phyloP scores from a whole-genome alignment of 2,113 vertebrate species.

The Daboia siamensis region DNA sequence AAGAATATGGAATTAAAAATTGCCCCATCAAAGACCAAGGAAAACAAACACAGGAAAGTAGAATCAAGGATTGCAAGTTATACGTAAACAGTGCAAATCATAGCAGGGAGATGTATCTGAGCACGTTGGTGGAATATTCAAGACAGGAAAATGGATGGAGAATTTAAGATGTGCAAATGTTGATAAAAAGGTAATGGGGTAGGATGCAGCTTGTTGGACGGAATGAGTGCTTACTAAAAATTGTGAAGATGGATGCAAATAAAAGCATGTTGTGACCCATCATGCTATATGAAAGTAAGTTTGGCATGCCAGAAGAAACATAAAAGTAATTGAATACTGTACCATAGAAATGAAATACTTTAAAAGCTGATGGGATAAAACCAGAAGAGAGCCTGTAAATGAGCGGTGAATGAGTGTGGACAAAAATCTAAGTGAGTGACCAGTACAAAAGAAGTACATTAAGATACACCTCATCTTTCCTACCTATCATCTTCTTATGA shows the following conservation, averaged over 20 bases:
- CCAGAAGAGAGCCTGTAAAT: background rate
- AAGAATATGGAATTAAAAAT: background rate
- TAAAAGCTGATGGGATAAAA: background rate
- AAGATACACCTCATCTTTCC: too few species aligned
- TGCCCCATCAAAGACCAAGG: background rate
- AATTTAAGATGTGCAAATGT: background rate
- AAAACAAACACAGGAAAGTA: background rate
- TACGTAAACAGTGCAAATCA: background rate
- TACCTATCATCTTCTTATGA: too few species aligned
- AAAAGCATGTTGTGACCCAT: background rate
- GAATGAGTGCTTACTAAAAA: background rate
- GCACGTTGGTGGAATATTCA: background rate
- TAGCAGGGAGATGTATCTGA: background rate
- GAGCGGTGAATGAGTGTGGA: background rate
- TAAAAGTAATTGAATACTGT: background rate
- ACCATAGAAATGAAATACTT: background rate
- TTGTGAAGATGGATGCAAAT: background rate
- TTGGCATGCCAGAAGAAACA: background rate
- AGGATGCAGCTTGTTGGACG: background rate
- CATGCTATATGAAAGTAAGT: background rate
- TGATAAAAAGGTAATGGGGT: background rate
- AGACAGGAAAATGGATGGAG: background rate
- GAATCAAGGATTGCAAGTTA: background rate
- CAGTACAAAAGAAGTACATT: background rate
- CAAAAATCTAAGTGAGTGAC: background rate